Conservation (phyloP, 1,140 invertebrate species). For the Watersipora subatra region DNA sequence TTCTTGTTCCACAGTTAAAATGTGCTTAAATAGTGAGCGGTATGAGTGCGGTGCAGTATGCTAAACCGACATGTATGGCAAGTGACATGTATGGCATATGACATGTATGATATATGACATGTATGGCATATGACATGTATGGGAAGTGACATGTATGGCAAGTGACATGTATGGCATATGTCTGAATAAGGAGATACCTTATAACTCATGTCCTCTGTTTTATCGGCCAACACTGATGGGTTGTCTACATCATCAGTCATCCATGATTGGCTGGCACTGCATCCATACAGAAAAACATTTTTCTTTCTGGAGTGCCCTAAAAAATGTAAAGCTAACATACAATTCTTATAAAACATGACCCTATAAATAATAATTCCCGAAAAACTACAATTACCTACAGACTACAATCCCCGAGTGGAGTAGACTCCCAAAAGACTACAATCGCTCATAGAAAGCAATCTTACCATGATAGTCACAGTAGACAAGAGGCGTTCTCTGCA, state of each 20-base stretch:
- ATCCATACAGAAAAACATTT: slow-evolving; percentile 79
- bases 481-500: slow-evolving; percentile 46
- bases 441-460: neutral
- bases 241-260: slow-evolving; percentile 31
- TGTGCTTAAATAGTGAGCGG: too few species aligned
- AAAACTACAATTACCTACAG: neutral
- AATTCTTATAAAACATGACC: neutral
- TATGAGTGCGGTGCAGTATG: too few species aligned
- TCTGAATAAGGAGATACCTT: too few species aligned
- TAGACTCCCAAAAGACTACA: neutral
- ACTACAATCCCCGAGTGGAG: too few species aligned
- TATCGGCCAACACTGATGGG: slow-evolving; percentile 24
- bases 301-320: slow-evolving; percentile 62
- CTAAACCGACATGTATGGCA: too few species aligned
- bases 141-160: too few species aligned
- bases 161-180: too few species aligned
- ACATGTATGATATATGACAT: too few species aligned
- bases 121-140: too few species aligned
- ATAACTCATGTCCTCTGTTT: slow-evolving; percentile 35
- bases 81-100: too few species aligned
- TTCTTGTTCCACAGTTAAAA: too few species aligned
- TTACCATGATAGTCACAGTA: slow-evolving; percentile 78
- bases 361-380: neutral
- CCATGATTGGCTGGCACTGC: slow-evolving; percentile 47
- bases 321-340: neutral